These are phyloP conservation scores for Laticauda laticaudata DNA, from an alignment of 2,113 vertebrate species.

Conservation along the genomic window DNA sequence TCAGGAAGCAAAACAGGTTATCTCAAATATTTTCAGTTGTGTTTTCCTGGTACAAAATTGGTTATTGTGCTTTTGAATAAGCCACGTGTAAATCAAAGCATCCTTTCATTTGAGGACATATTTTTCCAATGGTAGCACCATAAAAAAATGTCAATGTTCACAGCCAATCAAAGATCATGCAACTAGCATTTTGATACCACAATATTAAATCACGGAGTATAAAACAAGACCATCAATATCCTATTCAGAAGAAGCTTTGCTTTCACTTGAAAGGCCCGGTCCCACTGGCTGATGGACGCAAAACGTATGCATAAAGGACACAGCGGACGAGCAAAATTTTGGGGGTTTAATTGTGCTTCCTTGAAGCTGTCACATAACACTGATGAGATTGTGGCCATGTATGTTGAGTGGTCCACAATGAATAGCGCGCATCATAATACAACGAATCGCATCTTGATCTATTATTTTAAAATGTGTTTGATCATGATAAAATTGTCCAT, in stretches of 20 bases:
- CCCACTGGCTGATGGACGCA: too few species aligned
- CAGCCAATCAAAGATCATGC: background rate
- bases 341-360: too few species aligned
- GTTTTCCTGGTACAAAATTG: conserved; percentile 35
- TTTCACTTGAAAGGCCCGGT: background rate
- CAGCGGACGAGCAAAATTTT: too few species aligned
- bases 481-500: too few species aligned
- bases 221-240: background rate
- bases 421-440: too few species aligned
- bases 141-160: background rate
- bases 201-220: background rate
- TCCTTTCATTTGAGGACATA: background rate
- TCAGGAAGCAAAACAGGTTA: conserved; percentile 58
- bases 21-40: conserved; percentile 60
- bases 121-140: background rate
- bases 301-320: too few species aligned
- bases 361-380: too few species aligned
- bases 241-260: background rate
- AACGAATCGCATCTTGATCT: too few species aligned
- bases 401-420: too few species aligned
- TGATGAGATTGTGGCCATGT: too few species aligned
- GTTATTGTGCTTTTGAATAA: background rate
- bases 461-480: too few species aligned
- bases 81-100: background rate
- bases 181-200: background rate